These are phyloP conservation scores for Agrilus cyanescens DNA, from an alignment of 2,888 invertebrate species.

Conservation along the genomic window DNA sequence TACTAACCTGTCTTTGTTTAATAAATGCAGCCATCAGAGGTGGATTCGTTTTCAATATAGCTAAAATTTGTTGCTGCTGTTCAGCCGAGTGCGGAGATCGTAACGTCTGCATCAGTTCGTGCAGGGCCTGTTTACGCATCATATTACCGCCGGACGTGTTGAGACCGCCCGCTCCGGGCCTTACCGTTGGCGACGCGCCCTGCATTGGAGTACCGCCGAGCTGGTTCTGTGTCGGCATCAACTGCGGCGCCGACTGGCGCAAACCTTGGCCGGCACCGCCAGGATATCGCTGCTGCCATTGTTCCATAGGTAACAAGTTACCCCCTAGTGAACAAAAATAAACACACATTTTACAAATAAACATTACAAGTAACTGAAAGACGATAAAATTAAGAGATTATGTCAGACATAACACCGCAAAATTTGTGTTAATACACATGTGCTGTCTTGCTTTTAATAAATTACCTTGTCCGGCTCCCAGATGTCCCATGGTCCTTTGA, in stretches of 20 bases:
- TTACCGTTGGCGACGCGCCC: slow-evolving; percentile 17
- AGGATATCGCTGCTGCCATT: slow-evolving; percentile 42
- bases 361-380: not conserved
- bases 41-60: slow-evolving; percentile 86
- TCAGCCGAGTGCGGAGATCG: slow-evolving; percentile 83
- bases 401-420: not conserved
- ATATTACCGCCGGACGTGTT: slow-evolving; percentile 27
- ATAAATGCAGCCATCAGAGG: slow-evolving; percentile 93
- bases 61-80: slow-evolving; percentile 81
- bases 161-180: slow-evolving; percentile 15
- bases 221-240: slow-evolving; percentile 32
- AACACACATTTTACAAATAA: not conserved
- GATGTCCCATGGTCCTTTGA: slow-evolving; percentile 35
- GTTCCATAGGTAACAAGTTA: slow-evolving; percentile 43
- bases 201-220: slow-evolving; percentile 27
- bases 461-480: slow-evolving; percentile 35
- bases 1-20: slow-evolving; percentile 65
- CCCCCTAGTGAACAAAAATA: slow-evolving; percentile 29
- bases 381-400: not conserved
- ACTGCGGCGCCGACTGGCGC: slow-evolving; percentile 39
- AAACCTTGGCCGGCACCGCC: slow-evolving; percentile 34
- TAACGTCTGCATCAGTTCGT: slow-evolving; percentile 80
- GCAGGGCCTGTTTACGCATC: slow-evolving; percentile 55
- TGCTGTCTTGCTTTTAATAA: too few relatives aligned
- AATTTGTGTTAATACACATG: too few relatives aligned